Evolutionary conservation across 1,140 invertebrate genomes (phyloP).

Genomic region (Habropoda laboriosa): DNA sequence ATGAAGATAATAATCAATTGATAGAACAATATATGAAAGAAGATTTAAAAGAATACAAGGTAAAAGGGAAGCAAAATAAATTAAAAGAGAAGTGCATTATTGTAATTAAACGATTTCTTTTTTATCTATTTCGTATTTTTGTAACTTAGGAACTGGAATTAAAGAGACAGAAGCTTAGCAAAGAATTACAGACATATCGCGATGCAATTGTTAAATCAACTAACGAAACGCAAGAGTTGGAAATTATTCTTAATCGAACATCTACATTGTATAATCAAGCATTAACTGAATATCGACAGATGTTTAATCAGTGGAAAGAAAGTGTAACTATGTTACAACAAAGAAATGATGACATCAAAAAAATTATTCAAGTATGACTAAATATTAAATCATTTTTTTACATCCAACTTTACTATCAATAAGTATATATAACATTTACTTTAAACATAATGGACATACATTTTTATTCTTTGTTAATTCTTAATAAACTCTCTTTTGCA

Average conservation of each 20-base stretch:
- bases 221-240: constrained; percentile 73
- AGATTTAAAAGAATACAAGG: constrained; percentile 85
- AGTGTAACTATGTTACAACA: constrained; percentile 74
- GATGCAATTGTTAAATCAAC: constrained; percentile 69
- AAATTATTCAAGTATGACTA: constrained; percentile 43
- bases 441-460: too few relatives aligned
- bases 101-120: neutral
- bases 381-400: constrained; percentile 7
- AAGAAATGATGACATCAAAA: constrained; percentile 68
- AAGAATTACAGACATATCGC: constrained; percentile 70
- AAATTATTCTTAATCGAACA: constrained; percentile 76
- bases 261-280: constrained; percentile 74
- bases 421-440: too few relatives aligned
- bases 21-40: constrained; percentile 85
- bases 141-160: constrained; percentile 76
- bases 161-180: constrained; percentile 72
- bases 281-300: constrained; percentile 74
- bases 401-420: too few relatives aligned
- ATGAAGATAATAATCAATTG: constrained; percentile 83
- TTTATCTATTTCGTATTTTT: neutral
- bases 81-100: neutral
- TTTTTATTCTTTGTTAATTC: neutral
- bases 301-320: constrained; percentile 79
- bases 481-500: neutral
- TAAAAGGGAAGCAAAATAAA: constrained; percentile 48